Evolutionary conservation across 2,797 vertebrate genomes (phyloP).

Genomic region (Huso huso): DNA sequence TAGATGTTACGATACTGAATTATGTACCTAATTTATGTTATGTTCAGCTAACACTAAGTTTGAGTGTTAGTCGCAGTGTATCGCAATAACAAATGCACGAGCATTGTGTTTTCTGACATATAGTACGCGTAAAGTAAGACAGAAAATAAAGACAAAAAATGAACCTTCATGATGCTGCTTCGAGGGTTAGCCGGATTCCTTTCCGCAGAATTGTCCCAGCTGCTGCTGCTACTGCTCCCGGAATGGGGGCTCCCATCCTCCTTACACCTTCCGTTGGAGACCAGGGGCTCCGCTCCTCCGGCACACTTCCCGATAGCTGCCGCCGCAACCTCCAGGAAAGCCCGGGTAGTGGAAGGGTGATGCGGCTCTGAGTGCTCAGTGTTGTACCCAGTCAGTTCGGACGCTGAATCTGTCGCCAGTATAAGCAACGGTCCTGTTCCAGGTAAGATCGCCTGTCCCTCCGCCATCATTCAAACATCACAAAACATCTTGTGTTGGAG

Average conservation of each 20-base stretch:
- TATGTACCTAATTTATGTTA: too few relatives aligned
- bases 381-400: slow-evolving; percentile 31
- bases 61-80: too few relatives aligned
- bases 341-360: slow-evolving; percentile 35
- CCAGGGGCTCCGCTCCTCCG: slow-evolving; percentile 54
- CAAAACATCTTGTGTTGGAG: slow-evolving; percentile 37
- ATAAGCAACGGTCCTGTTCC: slow-evolving; percentile 49
- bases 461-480: slow-evolving; percentile 55
- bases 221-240: slow-evolving; percentile 41
- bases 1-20: too few relatives aligned
- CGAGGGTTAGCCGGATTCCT: slow-evolving; percentile 55
- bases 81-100: too few relatives aligned
- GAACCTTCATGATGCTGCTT: slow-evolving; percentile 74
- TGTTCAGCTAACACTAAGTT: too few relatives aligned
- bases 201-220: slow-evolving; percentile 60
- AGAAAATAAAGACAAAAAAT: not conserved
- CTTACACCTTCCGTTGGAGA: slow-evolving; percentile 55
- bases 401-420: slow-evolving; percentile 37
- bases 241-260: slow-evolving; percentile 44
- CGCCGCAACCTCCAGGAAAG: slow-evolving; percentile 57
- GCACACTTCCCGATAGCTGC: slow-evolving; percentile 37
- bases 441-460: slow-evolving; percentile 55
- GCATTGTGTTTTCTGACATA: not conserved
- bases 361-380: slow-evolving; percentile 32
- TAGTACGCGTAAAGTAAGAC: not conserved